Base-by-base conservation (phyloP, 2,888 invertebrate genomes). In the Synergus gifuensis region DNA sequence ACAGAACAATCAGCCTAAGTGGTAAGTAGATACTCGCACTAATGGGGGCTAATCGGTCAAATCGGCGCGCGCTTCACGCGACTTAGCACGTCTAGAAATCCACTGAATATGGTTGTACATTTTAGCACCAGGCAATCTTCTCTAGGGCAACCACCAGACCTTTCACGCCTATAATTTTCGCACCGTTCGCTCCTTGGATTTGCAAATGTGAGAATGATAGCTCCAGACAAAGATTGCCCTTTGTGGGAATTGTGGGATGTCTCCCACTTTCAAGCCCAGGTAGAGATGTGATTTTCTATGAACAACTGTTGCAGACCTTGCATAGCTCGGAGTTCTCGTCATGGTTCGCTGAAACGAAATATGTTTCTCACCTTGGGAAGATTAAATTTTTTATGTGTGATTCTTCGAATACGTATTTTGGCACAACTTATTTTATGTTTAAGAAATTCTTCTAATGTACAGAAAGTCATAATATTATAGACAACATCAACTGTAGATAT, bases 141-240 rank as follows among this genome's bases (percentile, higher is more conserved):
- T 84, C 83, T 81, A 83, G 84, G 81, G 80, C 82, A 81, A 82
- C 82, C 80, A 84, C 85, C 82, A 82, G 81, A 76, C 66, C 84
- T 80, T 82, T 82, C 85, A 85, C 83, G 86, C 84, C 89, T 88
- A 88, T 89, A 91, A 91, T 91, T 91, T 91, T 90, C 90, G 90
- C 91, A 86, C 90, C 89, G 89, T 91, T 89, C 87, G 86, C 83
- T 86, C 87, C 86, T 88, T 86, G 86, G 86, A 86, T 85, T 89
- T 88, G 88, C 88, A 90, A 91, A 91, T 89, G 87, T 88, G 89
- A 88, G 87, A 89, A 89, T 90, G 88, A 91, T 90, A 89, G 88
- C 85, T 77, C 73, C 77, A 66, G 73, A 84, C 81, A 81, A 79
- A 81, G 82, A 78, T 84, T 79, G 16, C 66, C 16, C 42, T 81